Evolutionary conservation across 1,140 invertebrate genomes (phyloP), one percentile per base, ranked within the genome.

Genomic region (Stegodyphus mimosarum): DNA sequence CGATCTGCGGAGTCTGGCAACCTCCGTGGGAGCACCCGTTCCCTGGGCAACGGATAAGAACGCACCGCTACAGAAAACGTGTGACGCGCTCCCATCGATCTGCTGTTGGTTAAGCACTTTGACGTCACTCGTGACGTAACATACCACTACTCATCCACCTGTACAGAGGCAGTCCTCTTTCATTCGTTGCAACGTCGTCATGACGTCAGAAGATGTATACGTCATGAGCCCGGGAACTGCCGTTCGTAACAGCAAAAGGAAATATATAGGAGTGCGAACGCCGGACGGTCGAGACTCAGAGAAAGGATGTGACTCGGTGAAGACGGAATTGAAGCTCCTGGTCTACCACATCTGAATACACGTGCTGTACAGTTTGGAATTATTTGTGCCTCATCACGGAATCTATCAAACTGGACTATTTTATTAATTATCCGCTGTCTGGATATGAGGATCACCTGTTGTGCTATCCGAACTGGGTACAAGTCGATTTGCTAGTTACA

Each of bases 101-200:
- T 17, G 17, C 49, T 52, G 48, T 11, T 48, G 11, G 72, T n/a
- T 53, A 60, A 60, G 18, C 33, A 33, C 71, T 73, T 83, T 83
- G 80, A 83, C 80, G 80, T 83, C 80, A 83, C 63, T 7, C 17
- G 80, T 83, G 80, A 83, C 80, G 80, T 83, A 66, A 55, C 71
- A 10, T 17, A 6, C 10, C 55, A 18, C 55, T 71, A 67, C 15
- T 33, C 60, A 7, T 17, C 48, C 70, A 66, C 80, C 80, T 53
- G 80, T 83, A 83, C 80, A 9, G 9, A 4, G 15, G 77, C 63
- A 66, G 51, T 63, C 18, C 17, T 52, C 64, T 70, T 69, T 71
- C 80, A 83, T 83, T 83, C 70, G 80, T 55, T 63, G 80, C 80
- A 55, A 74, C 70, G 80, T 83, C 60, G 79, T 73, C 71, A 67